These are phyloP conservation scores for Brachymystax lenok DNA, from an alignment of 2,797 vertebrate species.

Conservation along the genomic window DNA sequence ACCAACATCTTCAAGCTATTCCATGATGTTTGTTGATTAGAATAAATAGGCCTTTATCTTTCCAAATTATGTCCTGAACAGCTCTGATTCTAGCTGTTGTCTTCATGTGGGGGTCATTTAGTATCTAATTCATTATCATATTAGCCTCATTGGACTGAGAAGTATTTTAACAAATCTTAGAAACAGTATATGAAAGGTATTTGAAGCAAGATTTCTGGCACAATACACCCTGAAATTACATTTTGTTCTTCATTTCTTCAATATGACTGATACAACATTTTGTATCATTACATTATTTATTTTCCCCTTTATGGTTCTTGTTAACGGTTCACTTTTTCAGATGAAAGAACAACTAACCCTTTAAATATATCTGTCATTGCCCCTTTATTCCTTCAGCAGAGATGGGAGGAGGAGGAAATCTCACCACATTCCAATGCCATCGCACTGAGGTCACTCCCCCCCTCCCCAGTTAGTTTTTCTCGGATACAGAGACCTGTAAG, in stretches of 20 bases:
- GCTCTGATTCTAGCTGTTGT: neutral
- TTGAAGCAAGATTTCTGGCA: neutral
- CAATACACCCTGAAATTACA: neutral
- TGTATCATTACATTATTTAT: neutral
- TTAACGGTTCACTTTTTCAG: conserved; percentile 26
- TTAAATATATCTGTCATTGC: conserved; percentile 34
- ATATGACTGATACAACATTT: conserved; percentile 1
- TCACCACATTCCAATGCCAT: conserved; percentile 37
- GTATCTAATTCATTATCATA: neutral
- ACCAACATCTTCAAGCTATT: neutral
- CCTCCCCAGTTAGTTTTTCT: conserved; percentile 34
- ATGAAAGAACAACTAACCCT: conserved; percentile 37
- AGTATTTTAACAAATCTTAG: neutral
- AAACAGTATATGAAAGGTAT: neutral
- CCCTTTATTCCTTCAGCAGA: conserved; percentile 40
- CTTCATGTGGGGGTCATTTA: neutral
- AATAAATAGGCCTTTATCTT: neutral
- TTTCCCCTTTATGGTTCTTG: neutral
- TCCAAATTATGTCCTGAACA: neutral
- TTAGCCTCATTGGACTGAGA: neutral
- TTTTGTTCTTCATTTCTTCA: neutral
- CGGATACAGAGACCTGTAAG: conserved; percentile 10
- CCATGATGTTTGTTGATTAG: neutral
- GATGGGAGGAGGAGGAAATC: conserved; percentile 20
- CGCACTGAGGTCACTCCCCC: conserved; percentile 19